Conservation (phyloP, 1,140 invertebrate genomes). For the Probaryconus sp. region DNA sequence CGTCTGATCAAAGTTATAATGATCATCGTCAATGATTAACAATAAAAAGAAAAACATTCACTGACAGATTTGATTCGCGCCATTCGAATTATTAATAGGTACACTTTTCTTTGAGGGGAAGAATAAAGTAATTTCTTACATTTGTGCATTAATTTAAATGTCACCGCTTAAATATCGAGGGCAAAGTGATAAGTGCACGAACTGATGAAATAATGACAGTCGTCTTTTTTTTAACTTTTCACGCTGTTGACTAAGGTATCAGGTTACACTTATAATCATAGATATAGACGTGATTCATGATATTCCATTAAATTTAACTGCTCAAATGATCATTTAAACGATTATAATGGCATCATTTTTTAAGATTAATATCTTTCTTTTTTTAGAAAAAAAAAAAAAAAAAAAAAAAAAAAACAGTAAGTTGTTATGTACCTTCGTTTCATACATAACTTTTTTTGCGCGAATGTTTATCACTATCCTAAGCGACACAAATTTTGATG, state of each 20-base stretch:
- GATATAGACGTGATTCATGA: slow-evolving; percentile 32
- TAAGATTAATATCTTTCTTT: slow-evolving; percentile 42
- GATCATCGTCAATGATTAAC: slow-evolving; percentile 20
- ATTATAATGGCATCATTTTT: slow-evolving; percentile 50
- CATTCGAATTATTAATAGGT: slow-evolving; percentile 41
- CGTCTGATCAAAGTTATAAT: slow-evolving; percentile 21
- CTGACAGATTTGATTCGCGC: slow-evolving; percentile 15
- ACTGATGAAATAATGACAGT: slow-evolving; percentile 26
- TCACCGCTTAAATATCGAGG: slow-evolving; percentile 38
- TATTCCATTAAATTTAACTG: slow-evolving; percentile 23
- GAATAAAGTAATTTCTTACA: slow-evolving; percentile 36
- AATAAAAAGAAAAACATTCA: slow-evolving; percentile 37
- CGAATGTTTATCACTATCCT: no score
- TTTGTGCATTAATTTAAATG: slow-evolving; percentile 47
- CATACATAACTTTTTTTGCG: slow-evolving; percentile 8
- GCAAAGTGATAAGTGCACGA: slow-evolving; percentile 35
- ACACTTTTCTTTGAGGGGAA: slow-evolving; percentile 21
- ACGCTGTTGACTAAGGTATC: slow-evolving; percentile 13
- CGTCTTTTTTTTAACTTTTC: slow-evolving; percentile 37
- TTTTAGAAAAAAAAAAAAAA: slow-evolving; percentile 27
- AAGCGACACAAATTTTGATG: slow-evolving; percentile 28
- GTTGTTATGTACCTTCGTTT: neutral
- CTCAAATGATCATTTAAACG: slow-evolving; percentile 42
- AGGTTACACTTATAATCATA: slow-evolving; percentile 32
- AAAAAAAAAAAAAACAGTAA: no score